Evolutionary conservation across 2,113 vertebrate genomes (phyloP).

Genomic region (Pipra filicauda): DNA sequence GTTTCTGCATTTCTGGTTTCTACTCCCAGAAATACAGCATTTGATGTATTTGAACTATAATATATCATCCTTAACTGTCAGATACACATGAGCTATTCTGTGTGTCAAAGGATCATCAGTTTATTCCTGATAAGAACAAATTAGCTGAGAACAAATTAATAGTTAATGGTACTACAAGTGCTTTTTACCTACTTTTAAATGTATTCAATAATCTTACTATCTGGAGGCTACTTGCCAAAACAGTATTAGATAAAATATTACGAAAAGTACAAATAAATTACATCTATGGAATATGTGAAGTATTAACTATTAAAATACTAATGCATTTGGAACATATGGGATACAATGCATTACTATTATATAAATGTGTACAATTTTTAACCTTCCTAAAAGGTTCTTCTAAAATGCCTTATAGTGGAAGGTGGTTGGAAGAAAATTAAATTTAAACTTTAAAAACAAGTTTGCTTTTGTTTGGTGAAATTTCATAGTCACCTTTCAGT

Average conservation of each 20-base stretch:
- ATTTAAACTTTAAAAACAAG: neutral
- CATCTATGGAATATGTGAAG: neutral
- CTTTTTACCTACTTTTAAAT: conserved; percentile 14
- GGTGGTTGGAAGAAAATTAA: neutral
- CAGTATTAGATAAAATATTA: neutral
- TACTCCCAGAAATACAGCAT: neutral
- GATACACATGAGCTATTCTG: neutral
- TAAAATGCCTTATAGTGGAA: neutral
- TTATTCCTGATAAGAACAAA: neutral
- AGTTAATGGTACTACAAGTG: conserved; percentile 24
- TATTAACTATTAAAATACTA: conserved; percentile 36
- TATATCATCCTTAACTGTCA: neutral
- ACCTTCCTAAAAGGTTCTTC: neutral
- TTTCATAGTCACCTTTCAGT: neutral
- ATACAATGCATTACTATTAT: neutral
- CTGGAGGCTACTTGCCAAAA: conserved; percentile 1
- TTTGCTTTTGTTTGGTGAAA: neutral
- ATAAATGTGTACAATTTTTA: neutral
- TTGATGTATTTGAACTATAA: neutral
- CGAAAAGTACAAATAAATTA: neutral
- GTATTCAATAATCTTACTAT: neutral
- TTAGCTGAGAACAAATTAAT: conserved; percentile 32
- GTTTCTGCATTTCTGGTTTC: neutral
- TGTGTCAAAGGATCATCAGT: conserved; percentile 4
- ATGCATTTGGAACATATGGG: neutral